Base-by-base conservation (phyloP, 2,888 invertebrate species). In the Clepsis dumicolana region DNA sequence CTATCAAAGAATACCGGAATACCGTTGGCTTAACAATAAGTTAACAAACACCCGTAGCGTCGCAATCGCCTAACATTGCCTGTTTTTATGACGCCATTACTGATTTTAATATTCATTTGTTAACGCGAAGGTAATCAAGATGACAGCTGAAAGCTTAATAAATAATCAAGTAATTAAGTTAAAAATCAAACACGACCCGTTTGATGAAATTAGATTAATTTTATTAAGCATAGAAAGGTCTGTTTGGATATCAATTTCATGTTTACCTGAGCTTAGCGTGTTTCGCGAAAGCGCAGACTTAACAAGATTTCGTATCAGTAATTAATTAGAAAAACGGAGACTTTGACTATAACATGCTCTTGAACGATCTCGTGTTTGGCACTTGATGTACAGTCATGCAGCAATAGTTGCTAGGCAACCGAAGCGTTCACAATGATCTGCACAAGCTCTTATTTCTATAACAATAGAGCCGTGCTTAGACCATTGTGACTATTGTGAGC, bases 81-180 rank as follows among this genome's bases (percentile, higher is more conserved):
- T 5, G 10, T 21, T 25, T 48, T 48, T 24, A 27, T 61, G 29
- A 48, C 48, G 60, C 48, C 4, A n/a, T 60, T 25, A 25, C 38
- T 5, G 16, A 5, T 24, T 44, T 59, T 25, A 59, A 41, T 27
- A 60, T 16, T 2, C 56, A 10, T 29, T 38, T 65, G 35, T 16
- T 5, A 21, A 52, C 21, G 21, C 29, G 4, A 21, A 16, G 7
- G 14, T 44, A 50, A 59, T 41, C 32, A 25, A 32, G 44, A 25
- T 63, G 16, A 7, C 24, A 32, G n/a, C 7, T 21, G 10, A 35
- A 61, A 54, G 21, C 7, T 18, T 41, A 32, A 41, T 50, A 16
- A 18, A 18, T 48, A 50, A 41, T 62, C 35, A 56, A 50, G 8
- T 62, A 25, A 67, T 67, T 38, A 27, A 52, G 38, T 67, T 63